A percentile compares a stretch with the other conserved stretches of the same genome.
These are phyloP conservation scores for Agrotis ipsilon DNA, from an alignment of 2,888 invertebrate species.

Conservation along the genomic window DNA sequence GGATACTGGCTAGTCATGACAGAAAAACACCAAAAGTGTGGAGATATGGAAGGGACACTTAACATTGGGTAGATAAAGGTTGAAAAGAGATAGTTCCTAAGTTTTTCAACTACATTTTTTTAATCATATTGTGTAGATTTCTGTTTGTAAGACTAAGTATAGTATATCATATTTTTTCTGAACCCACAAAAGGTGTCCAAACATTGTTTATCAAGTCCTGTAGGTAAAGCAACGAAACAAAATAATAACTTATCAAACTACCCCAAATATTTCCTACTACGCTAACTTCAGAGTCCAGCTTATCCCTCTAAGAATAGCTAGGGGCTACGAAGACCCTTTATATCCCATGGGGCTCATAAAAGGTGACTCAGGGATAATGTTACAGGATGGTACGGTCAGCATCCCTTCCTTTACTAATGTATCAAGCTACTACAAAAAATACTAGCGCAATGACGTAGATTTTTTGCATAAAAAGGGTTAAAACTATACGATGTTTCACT, in stretches of 20 bases:
- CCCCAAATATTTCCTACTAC: background rate
- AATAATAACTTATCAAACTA: background rate
- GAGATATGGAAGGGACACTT: too few species aligned
- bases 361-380: conserved; percentile 49
- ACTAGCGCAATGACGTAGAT: conserved; percentile 7
- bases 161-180: too few species aligned
- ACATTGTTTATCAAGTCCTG: too few species aligned
- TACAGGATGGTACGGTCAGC: conserved; percentile 17
- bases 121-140: too few species aligned
- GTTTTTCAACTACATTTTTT: too few species aligned
- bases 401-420: conserved; percentile 22
- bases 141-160: too few species aligned
- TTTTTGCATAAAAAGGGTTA: background rate
- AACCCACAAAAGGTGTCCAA: too few species aligned
- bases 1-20: too few species aligned
- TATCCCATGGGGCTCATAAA: conserved; percentile 48
- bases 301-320: conserved; percentile 13
- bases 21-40: too few species aligned
- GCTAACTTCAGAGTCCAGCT: conserved; percentile 28
- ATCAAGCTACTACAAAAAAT: conserved; percentile 10
- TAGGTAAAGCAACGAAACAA: background rate
- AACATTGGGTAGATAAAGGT: too few species aligned
- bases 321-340: conserved; percentile 42
- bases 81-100: too few species aligned
- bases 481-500: background rate